A percentile compares a stretch with the other conserved stretches of the same genome.
phyloP scores from a whole-genome alignment of 2,113 vertebrate species.

The Picathartes gymnocephalus region DNA sequence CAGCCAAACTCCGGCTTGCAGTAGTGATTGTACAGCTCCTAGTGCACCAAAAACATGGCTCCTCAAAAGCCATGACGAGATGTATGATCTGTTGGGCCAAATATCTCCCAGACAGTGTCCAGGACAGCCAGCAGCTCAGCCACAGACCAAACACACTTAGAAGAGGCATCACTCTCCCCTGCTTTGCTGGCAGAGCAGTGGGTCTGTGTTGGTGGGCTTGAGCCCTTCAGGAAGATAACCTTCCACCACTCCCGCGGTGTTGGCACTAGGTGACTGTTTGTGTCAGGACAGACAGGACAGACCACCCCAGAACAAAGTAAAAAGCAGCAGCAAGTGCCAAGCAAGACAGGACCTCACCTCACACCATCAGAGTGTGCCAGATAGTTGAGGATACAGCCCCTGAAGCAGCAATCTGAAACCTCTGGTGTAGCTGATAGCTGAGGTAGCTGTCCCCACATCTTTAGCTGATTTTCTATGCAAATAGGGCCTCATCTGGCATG shows the following conservation, averaged over 20 bases:
- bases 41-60: not conserved
- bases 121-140: not conserved
- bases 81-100: not conserved
- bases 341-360: not conserved
- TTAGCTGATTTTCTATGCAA: not conserved
- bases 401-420: accelerated
- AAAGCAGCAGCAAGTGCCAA: not conserved
- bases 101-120: not conserved
- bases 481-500: not conserved
- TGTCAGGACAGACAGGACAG: not conserved
- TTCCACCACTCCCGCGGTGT: not conserved
- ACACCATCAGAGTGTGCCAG: not conserved
- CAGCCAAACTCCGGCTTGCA: not conserved
- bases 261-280: not conserved
- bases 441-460: not conserved
- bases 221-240: not conserved
- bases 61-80: not conserved
- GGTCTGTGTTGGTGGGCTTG: not conserved
- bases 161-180: not conserved
- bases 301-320: not conserved
- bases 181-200: not conserved
- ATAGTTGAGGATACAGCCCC: not conserved
- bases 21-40: not conserved
- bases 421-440: not conserved
- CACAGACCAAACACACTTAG: not conserved